Evolutionary conservation across 2,113 vertebrate species (phyloP).

Genomic region (Cyprinodon tularosa): DNA sequence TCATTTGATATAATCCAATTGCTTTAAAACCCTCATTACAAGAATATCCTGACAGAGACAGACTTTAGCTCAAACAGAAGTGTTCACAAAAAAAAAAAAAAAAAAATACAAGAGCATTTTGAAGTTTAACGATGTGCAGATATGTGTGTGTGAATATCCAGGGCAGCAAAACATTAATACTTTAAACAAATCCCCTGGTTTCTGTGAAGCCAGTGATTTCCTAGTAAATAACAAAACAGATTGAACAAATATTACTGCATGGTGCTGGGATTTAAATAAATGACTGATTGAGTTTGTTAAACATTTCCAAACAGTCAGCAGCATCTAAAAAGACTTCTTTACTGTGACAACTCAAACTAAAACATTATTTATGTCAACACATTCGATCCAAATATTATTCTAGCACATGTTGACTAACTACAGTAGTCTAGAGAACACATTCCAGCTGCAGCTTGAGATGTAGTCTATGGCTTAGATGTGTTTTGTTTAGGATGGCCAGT

Average conservation of each 20-base stretch:
- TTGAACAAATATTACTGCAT: neutral
- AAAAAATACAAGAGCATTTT: neutral
- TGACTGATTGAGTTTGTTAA: neutral
- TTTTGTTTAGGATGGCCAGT: neutral
- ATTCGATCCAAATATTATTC: neutral
- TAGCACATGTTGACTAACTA: neutral
- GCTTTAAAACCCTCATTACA: neutral
- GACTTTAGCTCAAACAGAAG: neutral
- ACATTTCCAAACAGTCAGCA: neutral
- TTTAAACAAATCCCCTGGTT: neutral
- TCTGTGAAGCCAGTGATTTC: neutral
- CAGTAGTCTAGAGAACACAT: neutral
- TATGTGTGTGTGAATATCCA: neutral
- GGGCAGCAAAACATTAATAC: neutral
- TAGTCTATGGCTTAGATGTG: too few species aligned
- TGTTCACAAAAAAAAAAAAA: neutral
- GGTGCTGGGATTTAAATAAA: neutral
- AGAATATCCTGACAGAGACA: neutral
- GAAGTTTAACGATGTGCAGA: neutral
- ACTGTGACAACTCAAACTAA: too few species aligned
- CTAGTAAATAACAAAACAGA: neutral
- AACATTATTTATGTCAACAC: neutral
- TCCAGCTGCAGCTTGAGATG: neutral
- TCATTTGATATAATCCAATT: neutral
- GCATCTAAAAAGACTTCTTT: too few species aligned